Base-by-base conservation (phyloP, 2,797 vertebrate species). In the Spinus olivaceus region DNA sequence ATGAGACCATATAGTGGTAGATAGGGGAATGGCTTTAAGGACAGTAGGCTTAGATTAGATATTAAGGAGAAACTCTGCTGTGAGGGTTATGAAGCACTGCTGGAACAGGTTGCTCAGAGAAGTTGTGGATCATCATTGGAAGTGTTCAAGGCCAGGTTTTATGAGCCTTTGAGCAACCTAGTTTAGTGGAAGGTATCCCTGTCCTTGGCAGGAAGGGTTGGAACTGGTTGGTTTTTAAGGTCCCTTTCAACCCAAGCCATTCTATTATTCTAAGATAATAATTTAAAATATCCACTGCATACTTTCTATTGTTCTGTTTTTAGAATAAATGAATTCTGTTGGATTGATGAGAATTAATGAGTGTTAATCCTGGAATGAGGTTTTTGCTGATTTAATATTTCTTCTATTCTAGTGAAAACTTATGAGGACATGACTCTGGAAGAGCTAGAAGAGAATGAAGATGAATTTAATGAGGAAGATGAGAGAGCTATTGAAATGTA, bases 381-480 rank as follows among this genome's bases (percentile, higher is more conserved):
- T 6, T 79, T 85, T 81, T 66, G 19, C 20, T 91, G 27, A 77
- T 79, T 22, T 41, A 35, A 5, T 77, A 8, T 80, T 94, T 94
- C 41, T 92, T 90, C 42, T 14, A 12, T 84, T 93, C 73, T 93
- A 99, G 99, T 99, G 80, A 99, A 99, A 98, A 99, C 98, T 0
- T 99, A 99, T 0, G 99, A 99, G 96, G 98, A 98, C 94, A 99
- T 99, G 99, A 99, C 99, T 6, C 96, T 99, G 92, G 98, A 99
- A 20, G 99, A 99, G 88, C 98, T 99, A 53, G 98, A 99, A 28
- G 99, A 99, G 81, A 99, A 99, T 30, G 99, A 99, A 97, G 99
- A 99, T 37, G 99, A 99, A 89, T 99, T 99, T 79, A 98, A 97
- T 91, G 99, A 99, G 61, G 99, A 99, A 19, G 99, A 99, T 44